Evolutionary conservation across 2,797 vertebrate species (phyloP), one percentile per base, ranked within the genome.

Genomic region (Hyperoplus lanceolatus): DNA sequence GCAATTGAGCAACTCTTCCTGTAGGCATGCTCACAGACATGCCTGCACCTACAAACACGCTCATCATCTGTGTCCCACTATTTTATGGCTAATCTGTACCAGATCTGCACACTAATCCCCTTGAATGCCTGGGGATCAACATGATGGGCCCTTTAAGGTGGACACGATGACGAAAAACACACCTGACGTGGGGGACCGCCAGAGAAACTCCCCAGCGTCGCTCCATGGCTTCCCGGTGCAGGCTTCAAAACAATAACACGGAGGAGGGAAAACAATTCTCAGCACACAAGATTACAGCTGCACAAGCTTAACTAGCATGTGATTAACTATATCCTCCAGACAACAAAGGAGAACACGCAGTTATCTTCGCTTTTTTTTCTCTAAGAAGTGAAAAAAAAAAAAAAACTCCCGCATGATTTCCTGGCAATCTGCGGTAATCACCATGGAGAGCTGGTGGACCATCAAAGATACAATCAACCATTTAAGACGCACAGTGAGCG

Each of bases 371-470:
- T 73, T 65, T 85, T 85, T 86, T 81, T 85, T 85, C 85, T 81
- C 80, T 80, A 63, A 78, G 87, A 76, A 21, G 49, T 73, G 21
- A 69, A 74, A 81, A 73, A 84, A 81, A 64, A 68, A 85, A 73
- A 70, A 79, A 89, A 29, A 29, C 29, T 84, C 84, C 87, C n/a
- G 75, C 84, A 83, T 84, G 78, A 86, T 84, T 93, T 93, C 73
- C 86, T 88, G 86, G 84, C 86, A 87, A 81, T 87, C 91, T 87
- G 61, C 85, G 80, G 87, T 88, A 88, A 91, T 93, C 84, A 88
- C 84, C 79, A 73, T 64, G 70, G 76, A 92, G 90, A 93, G 81
- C 93, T 93, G 92, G 58, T 94, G 91, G 94, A 94, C 94, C 94
- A 95, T 95, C 93, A 94, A 87, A 89, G 76, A 86, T 80, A 85